Conservation (phyloP, 1,140 invertebrate species). For the Propsilocerus akamusi region DNA sequence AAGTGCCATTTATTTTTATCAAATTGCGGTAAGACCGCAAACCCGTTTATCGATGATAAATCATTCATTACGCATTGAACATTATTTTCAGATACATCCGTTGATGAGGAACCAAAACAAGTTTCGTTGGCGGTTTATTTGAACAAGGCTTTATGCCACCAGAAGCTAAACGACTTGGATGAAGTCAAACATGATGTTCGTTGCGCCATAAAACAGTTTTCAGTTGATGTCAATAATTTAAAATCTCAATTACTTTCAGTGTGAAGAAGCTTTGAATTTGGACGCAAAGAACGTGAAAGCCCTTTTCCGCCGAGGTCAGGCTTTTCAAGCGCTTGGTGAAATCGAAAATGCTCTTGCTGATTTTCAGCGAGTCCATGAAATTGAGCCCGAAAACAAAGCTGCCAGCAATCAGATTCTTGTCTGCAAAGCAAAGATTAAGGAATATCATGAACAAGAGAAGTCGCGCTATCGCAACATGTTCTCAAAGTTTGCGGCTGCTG, state of each 20-base stretch:
- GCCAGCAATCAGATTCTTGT: conserved; percentile 56
- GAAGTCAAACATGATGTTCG: conserved; percentile 43
- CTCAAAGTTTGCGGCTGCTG: conserved; percentile 63
- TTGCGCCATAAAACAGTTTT: conserved; percentile 16
- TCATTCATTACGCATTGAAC: conserved; percentile 9
- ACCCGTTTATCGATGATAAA: neutral
- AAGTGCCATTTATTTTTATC: conserved; percentile 35
- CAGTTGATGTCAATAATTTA: neutral
- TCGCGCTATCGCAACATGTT: conserved; percentile 92
- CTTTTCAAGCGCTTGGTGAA: conserved; percentile 55
- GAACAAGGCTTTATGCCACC: conserved; percentile 69
- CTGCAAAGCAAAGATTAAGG: conserved; percentile 56
- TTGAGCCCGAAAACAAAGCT: conserved; percentile 50
- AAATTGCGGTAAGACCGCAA: conserved; percentile 16
- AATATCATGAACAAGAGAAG: conserved; percentile 65
- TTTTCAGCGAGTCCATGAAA: conserved; percentile 40
- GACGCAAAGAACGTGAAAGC: conserved; percentile 76
- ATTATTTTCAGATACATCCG: conserved; percentile 13
- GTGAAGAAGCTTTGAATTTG: conserved; percentile 46
- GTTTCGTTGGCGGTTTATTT: conserved; percentile 55
- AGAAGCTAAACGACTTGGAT: conserved; percentile 59
- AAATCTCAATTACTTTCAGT: too few species aligned
- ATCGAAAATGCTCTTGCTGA: conserved; percentile 57
- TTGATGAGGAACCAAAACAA: conserved; percentile 30
- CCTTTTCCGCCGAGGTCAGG: conserved; percentile 73